Evolutionary conservation across 2,113 vertebrate species (phyloP), one percentile per base, ranked within the genome.

Genomic region (Lepus timidus): DNA sequence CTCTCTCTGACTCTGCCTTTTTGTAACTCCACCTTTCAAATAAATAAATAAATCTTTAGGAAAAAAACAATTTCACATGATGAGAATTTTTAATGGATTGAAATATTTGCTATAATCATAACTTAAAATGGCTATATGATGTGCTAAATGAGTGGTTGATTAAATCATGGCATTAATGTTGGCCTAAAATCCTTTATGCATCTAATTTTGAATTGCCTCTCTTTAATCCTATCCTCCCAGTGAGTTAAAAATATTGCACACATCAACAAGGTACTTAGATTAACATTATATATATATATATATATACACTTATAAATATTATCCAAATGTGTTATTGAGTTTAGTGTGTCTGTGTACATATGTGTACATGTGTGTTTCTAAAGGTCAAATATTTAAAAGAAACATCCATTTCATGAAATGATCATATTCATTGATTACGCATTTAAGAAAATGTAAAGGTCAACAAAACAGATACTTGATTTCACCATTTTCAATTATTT

Each of bases 401-500:
- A 9, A 13, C 19, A 80, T 91, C 5, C 67, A n/a, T 74, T 92
- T 90, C 12, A 64, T 51, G 6, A 17, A 76, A 90, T 93, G 23
- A 64, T 87, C 20, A 65, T 83, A 58, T 71, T 29, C 44, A 75
- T 61, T 88, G 14, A 75, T 80, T 73, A 75, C 20, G 61, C 12
- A n/a, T 78, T 80, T 65, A 52, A 62, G 13, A 92, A 84, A 71
- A 85, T 84, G 23, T 76, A 20, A 91, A 86, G 33, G 83, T 68
- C 9, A 71, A 52, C 61, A 73, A 78, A 6, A 31, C 1, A 85
- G 9, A 39, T 31, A 22, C 6, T 0, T 65, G 62, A 62, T 64
- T 75, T 65, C 11, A 93, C 67, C 68, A 90, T 93, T 58, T 88
- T 91, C 6, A 81, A 6, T 9, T 58, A 17, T 20, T 88, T 86